Base-by-base conservation (phyloP, 2,113 vertebrate species). In the Piprites chloris region DNA sequence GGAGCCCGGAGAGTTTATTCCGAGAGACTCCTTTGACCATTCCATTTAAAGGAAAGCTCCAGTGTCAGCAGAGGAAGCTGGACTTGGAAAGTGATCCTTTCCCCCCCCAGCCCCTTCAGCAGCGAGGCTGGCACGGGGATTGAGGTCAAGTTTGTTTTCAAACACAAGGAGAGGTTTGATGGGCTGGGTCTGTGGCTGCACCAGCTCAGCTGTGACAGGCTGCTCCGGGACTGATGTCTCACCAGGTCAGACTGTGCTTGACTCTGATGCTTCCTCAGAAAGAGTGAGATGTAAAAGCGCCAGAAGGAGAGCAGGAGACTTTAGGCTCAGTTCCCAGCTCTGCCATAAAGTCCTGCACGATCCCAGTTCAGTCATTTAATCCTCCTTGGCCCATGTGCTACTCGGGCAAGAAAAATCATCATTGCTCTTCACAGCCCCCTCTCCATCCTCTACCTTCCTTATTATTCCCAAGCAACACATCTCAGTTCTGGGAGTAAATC, bases 391-490 rank as follows among this genome's bases (percentile, higher is more conserved):
- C 44, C 22, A 3, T 2, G 14, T 26, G 19, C 33, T 76, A 20
- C 32, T 55, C 37, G 30, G 0, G 32, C 0, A 1, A 30, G 15
- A 8, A 41, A 61, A 63, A 28, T 27, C 46, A 67, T 26, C 23
- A 1, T 23, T 0, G 0, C 12, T 58, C 3, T 3, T 53, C 56
- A 9, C n/a, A 26, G 22, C 10, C 13, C 16, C 12, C 12, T 47
- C 28, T 32, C 22, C 22, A 23, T 55, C 59, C 19, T 63, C 37
- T 21, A 8, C 30, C 8, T 66, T 46, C 55, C 17, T 47, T 4
- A 0, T 27, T 9, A 12, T 53, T 35, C 19, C 30, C 65, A 30
- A 16, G 18, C 12, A 18, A 21, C 19, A 6, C 7, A 22, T 11
- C 16, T 9, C 41, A 15, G 20, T 6, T 19, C 35, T 20, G n/a